Evolutionary conservation across 2,888 invertebrate genomes (phyloP).

Genomic region (Acrobasis suavella): DNA sequence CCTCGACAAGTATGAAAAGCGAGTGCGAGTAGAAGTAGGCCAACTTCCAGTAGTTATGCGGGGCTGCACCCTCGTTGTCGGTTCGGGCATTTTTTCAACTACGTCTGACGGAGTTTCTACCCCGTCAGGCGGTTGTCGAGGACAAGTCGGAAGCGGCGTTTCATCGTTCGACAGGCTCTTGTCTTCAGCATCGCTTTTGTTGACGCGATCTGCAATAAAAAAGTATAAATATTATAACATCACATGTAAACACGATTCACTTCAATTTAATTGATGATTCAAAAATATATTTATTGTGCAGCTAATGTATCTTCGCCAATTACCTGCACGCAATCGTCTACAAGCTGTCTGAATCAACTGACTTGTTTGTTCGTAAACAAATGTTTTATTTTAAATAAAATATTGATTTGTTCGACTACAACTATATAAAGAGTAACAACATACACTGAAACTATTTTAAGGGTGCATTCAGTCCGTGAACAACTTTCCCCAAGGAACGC

Average conservation of each 20-base stretch:
- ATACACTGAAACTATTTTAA: too few relatives aligned
- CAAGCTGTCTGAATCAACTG: constrained; percentile 46
- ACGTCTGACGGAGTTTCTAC: constrained; percentile 90
- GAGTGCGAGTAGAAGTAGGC: constrained; percentile 55
- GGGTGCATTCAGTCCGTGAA: too few relatives aligned
- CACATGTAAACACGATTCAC: background rate
- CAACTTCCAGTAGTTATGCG: constrained; percentile 53
- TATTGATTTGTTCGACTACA: too few relatives aligned
- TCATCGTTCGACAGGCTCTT: constrained; percentile 78
- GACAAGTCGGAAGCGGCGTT: constrained; percentile 81
- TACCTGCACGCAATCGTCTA: constrained; percentile 53
- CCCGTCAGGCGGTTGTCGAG: constrained; percentile 91
- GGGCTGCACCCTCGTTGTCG: constrained; percentile 64
- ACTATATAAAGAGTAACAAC: too few relatives aligned
- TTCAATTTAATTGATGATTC: background rate
- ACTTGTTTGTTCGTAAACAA: constrained; percentile 27
- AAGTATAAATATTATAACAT: constrained; percentile 21
- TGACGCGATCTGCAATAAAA: constrained; percentile 68
- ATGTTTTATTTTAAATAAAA: too few relatives aligned
- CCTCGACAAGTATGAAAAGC: constrained; percentile 77
- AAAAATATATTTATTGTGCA: constrained; percentile 1
- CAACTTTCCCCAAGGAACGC: too few relatives aligned
- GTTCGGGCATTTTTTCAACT: constrained; percentile 80
- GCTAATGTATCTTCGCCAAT: constrained; percentile 33
- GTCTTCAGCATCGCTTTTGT: constrained; percentile 74